Conservation (phyloP, 2,113 vertebrate genomes). For the Brienomyrus brachyistius region DNA sequence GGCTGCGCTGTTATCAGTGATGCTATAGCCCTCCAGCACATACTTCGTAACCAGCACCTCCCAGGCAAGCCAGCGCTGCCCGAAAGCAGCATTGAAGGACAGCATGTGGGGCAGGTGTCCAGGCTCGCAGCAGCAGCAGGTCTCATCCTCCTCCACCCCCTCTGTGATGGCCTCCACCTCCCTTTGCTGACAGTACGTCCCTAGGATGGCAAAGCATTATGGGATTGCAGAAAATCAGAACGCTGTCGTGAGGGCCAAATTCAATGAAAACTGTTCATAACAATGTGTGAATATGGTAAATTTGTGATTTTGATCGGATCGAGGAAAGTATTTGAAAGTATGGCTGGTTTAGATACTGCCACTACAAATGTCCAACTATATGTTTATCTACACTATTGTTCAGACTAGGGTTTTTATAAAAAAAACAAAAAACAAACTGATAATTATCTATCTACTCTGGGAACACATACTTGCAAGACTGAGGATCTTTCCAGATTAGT, state of each 20-base stretch:
- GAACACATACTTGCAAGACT: neutral
- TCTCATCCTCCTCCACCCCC: conserved; percentile 81
- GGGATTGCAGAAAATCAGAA: neutral
- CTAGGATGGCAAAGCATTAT: conserved; percentile 38
- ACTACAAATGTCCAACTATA: neutral
- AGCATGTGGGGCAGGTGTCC: conserved; percentile 80
- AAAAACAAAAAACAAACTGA: neutral
- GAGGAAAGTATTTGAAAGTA: neutral
- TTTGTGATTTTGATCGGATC: neutral
- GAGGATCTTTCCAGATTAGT: neutral
- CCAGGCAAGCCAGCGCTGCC: conserved; percentile 89
- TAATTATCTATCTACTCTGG: neutral
- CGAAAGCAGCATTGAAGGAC: conserved; percentile 83
- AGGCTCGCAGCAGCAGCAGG: conserved; percentile 84
- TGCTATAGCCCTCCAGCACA: conserved; percentile 84
- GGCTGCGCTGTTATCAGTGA: conserved; percentile 83
- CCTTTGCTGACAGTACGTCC: conserved; percentile 79
- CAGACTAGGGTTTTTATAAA: neutral
- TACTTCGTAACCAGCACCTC: conserved; percentile 85
- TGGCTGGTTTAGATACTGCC: neutral
- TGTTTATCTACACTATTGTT: neutral
- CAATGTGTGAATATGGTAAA: neutral
- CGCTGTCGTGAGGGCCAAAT: neutral
- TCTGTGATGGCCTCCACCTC: conserved; percentile 88
- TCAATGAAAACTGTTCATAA: neutral